Conservation (phyloP, 2,888 invertebrate genomes). For the Sepioteuthis lessoniana region DNA sequence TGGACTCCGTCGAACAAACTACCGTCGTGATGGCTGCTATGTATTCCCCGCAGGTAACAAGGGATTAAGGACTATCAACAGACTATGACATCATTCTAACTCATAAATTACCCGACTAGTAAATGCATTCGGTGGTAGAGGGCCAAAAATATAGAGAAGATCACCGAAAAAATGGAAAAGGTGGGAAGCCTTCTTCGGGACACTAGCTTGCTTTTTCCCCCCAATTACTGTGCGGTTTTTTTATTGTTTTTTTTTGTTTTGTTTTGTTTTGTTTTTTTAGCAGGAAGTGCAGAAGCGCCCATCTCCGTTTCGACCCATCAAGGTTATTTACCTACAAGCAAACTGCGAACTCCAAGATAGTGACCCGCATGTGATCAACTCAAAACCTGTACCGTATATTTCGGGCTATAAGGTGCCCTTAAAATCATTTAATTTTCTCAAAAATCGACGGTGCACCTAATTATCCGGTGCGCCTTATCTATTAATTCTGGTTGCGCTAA, state of each 20-base stretch:
- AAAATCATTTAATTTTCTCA: too few species aligned
- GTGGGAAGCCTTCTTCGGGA: not conserved
- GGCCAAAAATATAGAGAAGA: not conserved
- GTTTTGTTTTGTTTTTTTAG: too few species aligned
- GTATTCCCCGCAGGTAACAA: not conserved
- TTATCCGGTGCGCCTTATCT: too few species aligned
- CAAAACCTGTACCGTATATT: too few species aligned
- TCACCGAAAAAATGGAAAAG: too few species aligned
- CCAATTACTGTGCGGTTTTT: not conserved
- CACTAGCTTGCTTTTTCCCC: not conserved
- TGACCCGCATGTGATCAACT: too few species aligned
- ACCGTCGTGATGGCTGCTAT: slow-evolving; percentile 11
- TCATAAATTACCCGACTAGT: not conserved
- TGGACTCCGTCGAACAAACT: slow-evolving; percentile 11
- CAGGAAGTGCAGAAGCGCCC: too few species aligned
- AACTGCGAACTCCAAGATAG: too few species aligned
- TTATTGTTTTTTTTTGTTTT: too few species aligned
- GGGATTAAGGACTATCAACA: not conserved
- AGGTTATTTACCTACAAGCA: not conserved
- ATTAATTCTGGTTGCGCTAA: too few species aligned
- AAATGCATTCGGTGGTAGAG: not conserved
- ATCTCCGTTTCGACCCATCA: not conserved
- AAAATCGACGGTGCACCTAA: too few species aligned
- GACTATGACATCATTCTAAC: slow-evolving; percentile 16
- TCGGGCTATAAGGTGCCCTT: too few species aligned